Percentiles rank a stretch among this genome's conserved stretches.
phyloP scores from a whole-genome alignment of 1,140 invertebrate genomes.

The Drosophila chauvacae region DNA sequence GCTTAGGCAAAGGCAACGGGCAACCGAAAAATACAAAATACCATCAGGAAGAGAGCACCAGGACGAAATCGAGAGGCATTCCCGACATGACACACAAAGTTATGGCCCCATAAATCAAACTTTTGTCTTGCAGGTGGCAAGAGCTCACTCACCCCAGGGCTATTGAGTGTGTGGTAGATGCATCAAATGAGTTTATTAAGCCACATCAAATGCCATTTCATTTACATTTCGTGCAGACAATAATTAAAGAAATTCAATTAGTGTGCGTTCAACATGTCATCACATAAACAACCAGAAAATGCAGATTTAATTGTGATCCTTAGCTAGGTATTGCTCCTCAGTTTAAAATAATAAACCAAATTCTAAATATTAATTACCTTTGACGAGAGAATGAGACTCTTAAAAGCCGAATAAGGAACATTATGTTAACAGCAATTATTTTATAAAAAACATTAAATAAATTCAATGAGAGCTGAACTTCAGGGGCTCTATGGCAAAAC shows the following conservation, averaged over 20 bases:
- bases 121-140: constrained; percentile 50
- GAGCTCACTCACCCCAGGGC: background rate
- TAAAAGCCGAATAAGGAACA: background rate
- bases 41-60: constrained; percentile 6
- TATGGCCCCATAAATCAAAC: constrained; percentile 63
- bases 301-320: background rate
- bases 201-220: constrained; percentile 31
- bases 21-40: constrained; percentile 36
- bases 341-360: constrained; percentile 8
- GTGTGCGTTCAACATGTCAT: background rate
- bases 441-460: constrained; percentile 12
- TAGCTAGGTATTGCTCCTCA: background rate
- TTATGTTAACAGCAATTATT: background rate
- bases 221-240: constrained; percentile 23
- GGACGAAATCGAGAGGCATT: constrained; percentile 37
- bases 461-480: background rate
- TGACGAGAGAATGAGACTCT: background rate
- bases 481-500: background rate
- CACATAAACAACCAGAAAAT: background rate
- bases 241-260: constrained; percentile 10
- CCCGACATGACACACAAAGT: constrained; percentile 52
- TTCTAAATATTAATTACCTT: background rate
- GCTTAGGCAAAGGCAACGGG: constrained; percentile 41
- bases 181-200: constrained; percentile 55
- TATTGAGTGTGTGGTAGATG: constrained; percentile 29